These are phyloP conservation scores for Coregonus suidteri DNA, from an alignment of 2,797 vertebrate species.

Conservation along the genomic window DNA sequence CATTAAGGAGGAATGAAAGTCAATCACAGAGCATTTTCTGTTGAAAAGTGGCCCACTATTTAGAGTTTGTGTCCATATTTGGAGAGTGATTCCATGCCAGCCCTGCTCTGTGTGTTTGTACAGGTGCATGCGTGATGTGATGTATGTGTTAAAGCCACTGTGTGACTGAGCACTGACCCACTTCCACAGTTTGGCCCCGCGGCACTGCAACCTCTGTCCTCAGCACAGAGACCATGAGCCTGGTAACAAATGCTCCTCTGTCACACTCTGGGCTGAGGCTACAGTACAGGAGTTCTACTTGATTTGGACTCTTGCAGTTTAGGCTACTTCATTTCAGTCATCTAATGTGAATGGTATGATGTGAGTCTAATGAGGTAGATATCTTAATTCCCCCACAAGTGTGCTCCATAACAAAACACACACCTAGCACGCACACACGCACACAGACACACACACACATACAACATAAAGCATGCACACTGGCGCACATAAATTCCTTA, in stretches of 20 bases:
- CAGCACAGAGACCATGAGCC: slow-evolving; percentile 36
- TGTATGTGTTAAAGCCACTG: slow-evolving; percentile 65
- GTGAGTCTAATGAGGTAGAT: neutral
- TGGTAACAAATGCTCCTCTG: slow-evolving; percentile 61
- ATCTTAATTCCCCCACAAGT: neutral
- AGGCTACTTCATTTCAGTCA: slow-evolving; percentile 13
- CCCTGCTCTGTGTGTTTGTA: slow-evolving; percentile 66
- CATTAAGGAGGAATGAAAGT: slow-evolving; percentile 21
- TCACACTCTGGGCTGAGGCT: slow-evolving; percentile 28
- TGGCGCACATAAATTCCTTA: neutral
- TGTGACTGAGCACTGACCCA: slow-evolving; percentile 70
- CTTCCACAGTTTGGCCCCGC: slow-evolving; percentile 53
- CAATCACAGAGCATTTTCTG: slow-evolving; percentile 16
- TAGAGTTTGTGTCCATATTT: slow-evolving; percentile 36
- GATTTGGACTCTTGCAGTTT: neutral
- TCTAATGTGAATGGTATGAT: neutral
- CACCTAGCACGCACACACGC: neutral
- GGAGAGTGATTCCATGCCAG: slow-evolving; percentile 37
- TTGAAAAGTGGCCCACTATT: slow-evolving; percentile 34
- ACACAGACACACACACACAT: slow-evolving; percentile 11
- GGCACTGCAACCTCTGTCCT: slow-evolving; percentile 48
- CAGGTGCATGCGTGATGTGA: slow-evolving; percentile 74
- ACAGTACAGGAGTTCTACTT: slow-evolving; percentile 12
- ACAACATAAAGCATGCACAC: neutral
- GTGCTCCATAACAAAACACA: slow-evolving; percentile 1